Evolutionary conservation across 2,113 vertebrate species (phyloP).

Genomic region (Ia io): DNA sequence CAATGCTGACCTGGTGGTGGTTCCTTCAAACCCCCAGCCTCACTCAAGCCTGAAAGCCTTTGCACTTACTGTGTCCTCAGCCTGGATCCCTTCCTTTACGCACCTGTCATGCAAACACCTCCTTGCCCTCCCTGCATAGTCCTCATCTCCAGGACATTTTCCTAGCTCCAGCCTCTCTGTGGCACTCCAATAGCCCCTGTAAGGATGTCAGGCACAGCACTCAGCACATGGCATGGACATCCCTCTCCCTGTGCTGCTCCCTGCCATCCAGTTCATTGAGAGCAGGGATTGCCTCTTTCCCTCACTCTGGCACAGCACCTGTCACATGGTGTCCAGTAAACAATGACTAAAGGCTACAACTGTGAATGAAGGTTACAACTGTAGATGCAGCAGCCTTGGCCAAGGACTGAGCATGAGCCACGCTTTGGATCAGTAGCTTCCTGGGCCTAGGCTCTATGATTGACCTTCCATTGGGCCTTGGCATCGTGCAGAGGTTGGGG

Average conservation of each 20-base stretch:
- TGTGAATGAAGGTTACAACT: neutral
- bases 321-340: too few species aligned
- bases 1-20: neutral
- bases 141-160: neutral
- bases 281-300: neutral
- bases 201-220: neutral
- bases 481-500: fast-evolving
- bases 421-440: neutral
- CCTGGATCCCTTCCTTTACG: neutral
- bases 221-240: too few species aligned
- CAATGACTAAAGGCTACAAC: too few species aligned
- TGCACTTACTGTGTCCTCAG: neutral
- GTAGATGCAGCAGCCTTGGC: neutral
- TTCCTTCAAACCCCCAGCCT: neutral
- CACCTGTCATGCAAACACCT: neutral
- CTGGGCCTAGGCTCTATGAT: neutral
- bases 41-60: neutral
- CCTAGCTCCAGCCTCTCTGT: neutral
- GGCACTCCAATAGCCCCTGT: neutral
- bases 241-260: neutral
- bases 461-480: neutral
- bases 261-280: neutral
- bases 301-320: neutral
- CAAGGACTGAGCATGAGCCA: neutral
- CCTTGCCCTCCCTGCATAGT: neutral